Evolutionary conservation across 2,888 invertebrate species (phyloP).

Genomic region (Amphipoea lucens): DNA sequence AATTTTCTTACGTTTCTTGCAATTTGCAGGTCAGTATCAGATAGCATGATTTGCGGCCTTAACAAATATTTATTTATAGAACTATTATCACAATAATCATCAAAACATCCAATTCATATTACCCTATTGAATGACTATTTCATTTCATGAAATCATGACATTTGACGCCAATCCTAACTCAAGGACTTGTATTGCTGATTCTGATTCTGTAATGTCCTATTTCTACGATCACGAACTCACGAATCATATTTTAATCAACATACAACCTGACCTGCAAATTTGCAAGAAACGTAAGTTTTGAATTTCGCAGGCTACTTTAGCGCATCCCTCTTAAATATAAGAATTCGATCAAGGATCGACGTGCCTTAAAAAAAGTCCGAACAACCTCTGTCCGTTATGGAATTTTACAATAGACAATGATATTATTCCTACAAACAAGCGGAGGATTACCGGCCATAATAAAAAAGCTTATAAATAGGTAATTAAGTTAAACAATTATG

Average conservation of each 20-base stretch:
- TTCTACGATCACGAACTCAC: too few species aligned
- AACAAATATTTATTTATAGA: too few species aligned
- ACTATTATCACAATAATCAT: background rate
- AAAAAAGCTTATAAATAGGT: conserved; percentile 21
- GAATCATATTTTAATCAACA: background rate
- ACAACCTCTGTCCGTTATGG: background rate
- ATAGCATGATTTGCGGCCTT: too few species aligned
- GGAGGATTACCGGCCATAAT: background rate
- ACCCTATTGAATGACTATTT: background rate
- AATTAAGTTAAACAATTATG: conserved; percentile 33
- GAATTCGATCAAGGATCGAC: background rate
- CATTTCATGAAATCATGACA: background rate
- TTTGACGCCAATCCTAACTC: background rate
- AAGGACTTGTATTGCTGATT: background rate
- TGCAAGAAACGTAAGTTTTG: background rate
- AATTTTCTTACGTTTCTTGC: background rate
- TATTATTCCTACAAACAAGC: background rate
- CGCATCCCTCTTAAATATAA: background rate
- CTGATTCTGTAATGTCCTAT: background rate
- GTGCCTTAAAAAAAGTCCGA: background rate
- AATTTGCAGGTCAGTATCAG: too few species aligned
- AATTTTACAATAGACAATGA: conserved; percentile 3
- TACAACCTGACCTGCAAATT: background rate
- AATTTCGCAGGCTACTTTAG: background rate
- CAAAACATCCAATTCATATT: background rate